Base-by-base conservation (phyloP, 2,113 vertebrate genomes). In the Hystrix cristata region DNA sequence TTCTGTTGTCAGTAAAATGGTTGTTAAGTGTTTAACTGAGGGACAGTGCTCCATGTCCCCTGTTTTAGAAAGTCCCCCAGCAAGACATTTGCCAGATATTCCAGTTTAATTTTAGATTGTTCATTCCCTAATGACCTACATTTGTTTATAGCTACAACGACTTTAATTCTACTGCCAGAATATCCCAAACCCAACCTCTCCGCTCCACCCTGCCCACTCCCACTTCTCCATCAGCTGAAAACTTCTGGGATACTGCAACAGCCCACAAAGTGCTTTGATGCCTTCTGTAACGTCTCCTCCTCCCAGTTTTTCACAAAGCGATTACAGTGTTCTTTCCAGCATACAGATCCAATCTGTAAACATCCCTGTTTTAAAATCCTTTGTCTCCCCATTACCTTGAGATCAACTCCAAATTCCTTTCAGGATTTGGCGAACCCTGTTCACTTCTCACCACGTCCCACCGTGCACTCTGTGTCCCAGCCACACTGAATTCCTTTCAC, bases 81-180 rank as follows among this genome's bases (percentile, higher is more conserved):
- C 53, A 27, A 86, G 87, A 59, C 25, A 14, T 87, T 84, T 55
- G 21, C 59, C 23, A 65, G 12, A 78, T 18, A 87, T 34, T 81
- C 90, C 25, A 90, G 53, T 94, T 55, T 85, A 69, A 65, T 60
- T 71, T 72, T 94, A 89, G 18, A 62, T 55, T 65, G 18, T 74
- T 62, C 46, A 53, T 87, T n/a, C 6, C 29, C 85, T 92, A 92
- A 87, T 65, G n/a, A 67, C 38, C 19, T 11, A 92, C 25, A n/a
- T 69, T 55, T 27, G 53, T 69, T 95, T 94, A 38, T 69, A 57
- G 64, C 16, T 31, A 43, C 3, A 57, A 69, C 5, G 67, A 74
- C 60, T 97, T 55, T 91, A 55, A 90, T 83, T 94, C 18, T 90
- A 4, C n/a, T 62, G 23, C 38, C 82, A 31, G 74, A 64, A 7